Conservation (phyloP, 2,888 invertebrate genomes). For the Chymomyza amoena region DNA sequence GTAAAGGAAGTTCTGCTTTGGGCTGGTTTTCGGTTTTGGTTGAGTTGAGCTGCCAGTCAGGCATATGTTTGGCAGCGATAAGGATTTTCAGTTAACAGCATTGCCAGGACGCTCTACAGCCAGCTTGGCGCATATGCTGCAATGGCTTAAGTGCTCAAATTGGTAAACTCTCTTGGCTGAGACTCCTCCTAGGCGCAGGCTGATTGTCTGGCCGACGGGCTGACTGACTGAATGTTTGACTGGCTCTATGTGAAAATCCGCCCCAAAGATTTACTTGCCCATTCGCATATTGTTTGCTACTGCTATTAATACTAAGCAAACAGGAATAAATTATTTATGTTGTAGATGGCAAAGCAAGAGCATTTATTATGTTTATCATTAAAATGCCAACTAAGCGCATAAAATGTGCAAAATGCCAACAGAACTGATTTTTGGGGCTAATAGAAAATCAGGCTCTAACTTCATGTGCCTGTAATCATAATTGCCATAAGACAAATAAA, state of each 20-base stretch:
- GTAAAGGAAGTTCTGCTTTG: neutral
- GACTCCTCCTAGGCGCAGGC: neutral
- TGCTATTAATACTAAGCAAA: slow-evolving; percentile 18
- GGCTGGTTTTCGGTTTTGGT: neutral
- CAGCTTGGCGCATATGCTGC: slow-evolving; percentile 1
- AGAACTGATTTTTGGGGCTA: neutral
- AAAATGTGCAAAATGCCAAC: slow-evolving; percentile 2
- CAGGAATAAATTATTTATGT: slow-evolving; percentile 17
- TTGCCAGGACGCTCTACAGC: neutral
- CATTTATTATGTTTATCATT: slow-evolving; percentile 23
- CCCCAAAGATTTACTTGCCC: neutral
- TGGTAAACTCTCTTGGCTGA: neutral
- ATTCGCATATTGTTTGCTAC: neutral
- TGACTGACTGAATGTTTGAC: neutral
- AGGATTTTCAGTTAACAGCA: slow-evolving; percentile 9
- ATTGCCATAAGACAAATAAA: neutral
- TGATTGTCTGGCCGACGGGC: neutral
- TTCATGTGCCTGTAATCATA: neutral
- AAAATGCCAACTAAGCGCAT: slow-evolving; percentile 22
- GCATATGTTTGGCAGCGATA: slow-evolving; percentile 21
- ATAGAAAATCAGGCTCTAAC: neutral
- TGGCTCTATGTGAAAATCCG: neutral
- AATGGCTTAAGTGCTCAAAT: slow-evolving; percentile 9
- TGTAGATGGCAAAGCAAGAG: neutral
- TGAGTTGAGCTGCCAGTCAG: neutral